Conservation (phyloP, 1,140 invertebrate genomes). For the Zaprionus ornatus region DNA sequence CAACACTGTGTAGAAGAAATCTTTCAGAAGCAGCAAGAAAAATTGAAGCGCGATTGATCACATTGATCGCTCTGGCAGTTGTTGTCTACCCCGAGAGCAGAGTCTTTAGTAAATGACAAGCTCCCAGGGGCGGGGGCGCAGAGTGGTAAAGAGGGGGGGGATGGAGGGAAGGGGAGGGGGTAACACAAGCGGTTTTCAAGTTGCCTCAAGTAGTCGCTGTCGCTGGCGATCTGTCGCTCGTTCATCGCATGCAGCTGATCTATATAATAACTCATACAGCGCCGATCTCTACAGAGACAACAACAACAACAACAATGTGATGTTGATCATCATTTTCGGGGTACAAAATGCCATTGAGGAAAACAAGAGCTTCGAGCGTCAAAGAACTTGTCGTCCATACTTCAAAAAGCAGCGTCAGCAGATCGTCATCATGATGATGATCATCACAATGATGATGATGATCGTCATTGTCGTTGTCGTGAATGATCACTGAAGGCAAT, state of each 20-base stretch:
- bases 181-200: slow-evolving; percentile 8
- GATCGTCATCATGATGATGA: slow-evolving; percentile 37
- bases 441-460: slow-evolving; percentile 1
- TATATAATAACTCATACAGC: slow-evolving; percentile 74
- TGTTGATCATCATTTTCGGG: slow-evolving; percentile 50
- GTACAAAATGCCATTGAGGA: slow-evolving; percentile 43
- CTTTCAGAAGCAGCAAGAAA: slow-evolving; percentile 55
- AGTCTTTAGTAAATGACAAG: slow-evolving; percentile 76
- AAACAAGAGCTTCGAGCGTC: slow-evolving; percentile 48
- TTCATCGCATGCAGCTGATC: slow-evolving; percentile 64
- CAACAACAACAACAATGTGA: background rate
- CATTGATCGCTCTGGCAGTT: slow-evolving; percentile 71
- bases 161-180: too few relatives aligned
- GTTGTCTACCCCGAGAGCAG: slow-evolving; percentile 40
- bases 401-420: slow-evolving; percentile 71
- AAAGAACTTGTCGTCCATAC: slow-evolving; percentile 64
- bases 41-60: slow-evolving; percentile 80
- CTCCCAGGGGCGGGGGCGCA: slow-evolving; percentile 16
- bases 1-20: slow-evolving; percentile 37
- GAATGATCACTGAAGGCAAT: background rate
- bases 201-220: slow-evolving; percentile 60
- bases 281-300: background rate
- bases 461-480: background rate
- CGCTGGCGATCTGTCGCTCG: slow-evolving; percentile 33
- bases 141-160: background rate